Evolutionary conservation across 2,113 vertebrate species (phyloP).

Genomic region (Melanerpes formicivorus): DNA sequence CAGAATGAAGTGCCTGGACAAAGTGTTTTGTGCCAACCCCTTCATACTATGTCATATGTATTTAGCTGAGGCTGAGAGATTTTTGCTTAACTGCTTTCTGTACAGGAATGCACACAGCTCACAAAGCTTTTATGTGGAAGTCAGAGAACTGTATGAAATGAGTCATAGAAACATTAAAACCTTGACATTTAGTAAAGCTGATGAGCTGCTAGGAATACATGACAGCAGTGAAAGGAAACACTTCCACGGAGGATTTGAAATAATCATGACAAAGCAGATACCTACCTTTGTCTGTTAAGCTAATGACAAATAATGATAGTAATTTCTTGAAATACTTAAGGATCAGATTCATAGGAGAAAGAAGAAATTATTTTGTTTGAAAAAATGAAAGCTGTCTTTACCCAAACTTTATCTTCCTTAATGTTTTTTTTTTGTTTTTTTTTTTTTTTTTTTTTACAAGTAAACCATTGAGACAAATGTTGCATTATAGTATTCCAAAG

Average conservation of each 20-base stretch:
- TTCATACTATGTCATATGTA: not conserved
- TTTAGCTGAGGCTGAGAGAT: not conserved
- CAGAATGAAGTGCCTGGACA: not conserved
- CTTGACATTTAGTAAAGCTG: not conserved
- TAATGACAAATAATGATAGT: not conserved
- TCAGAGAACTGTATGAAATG: not conserved
- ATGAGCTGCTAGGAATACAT: not conserved
- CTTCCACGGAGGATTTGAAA: not conserved
- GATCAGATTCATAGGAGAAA: not conserved
- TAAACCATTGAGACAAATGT: not conserved
- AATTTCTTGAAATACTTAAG: not conserved
- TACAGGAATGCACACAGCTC: not conserved
- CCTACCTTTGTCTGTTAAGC: not conserved
- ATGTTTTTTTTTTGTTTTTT: not conserved
- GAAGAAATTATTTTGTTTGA: not conserved
- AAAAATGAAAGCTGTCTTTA: not conserved
- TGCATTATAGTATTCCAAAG: not conserved
- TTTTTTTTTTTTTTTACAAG: not conserved
- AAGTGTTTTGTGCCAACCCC: not conserved
- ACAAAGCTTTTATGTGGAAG: not conserved
- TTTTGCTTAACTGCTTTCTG: not conserved
- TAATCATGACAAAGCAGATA: not conserved
- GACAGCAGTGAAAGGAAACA: not conserved
- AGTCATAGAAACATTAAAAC: not conserved
- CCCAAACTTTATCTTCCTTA: not conserved